Evolutionary conservation across 2,797 vertebrate species (phyloP), one percentile per base, ranked within the genome.

Genomic region (Chromis chromis): DNA sequence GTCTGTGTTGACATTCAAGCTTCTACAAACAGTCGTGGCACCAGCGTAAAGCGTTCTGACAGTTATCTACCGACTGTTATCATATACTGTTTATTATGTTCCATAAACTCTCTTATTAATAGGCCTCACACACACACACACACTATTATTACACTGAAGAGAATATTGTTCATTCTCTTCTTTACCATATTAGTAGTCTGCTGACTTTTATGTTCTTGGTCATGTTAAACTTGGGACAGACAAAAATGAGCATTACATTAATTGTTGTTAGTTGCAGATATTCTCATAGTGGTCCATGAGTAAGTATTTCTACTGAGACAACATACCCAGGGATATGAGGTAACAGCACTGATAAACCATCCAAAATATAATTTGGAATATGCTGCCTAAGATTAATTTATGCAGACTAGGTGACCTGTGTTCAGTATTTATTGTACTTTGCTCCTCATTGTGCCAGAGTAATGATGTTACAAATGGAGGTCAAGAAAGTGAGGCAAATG

Each of bases 401-500:
- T 21, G 3, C 14, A 25, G 21, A 22, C 28, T 1, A 22, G 22
- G 12, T 58, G 1, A 49, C 3, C 22, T 31, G 17, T 63, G 1
- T 44, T 65, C 0, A 25, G 46, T 61, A 24, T 53, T n/a, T 7
- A 39, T 52, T 55, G 27, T 33, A 9, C 14, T 16, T 14, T 3
- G 6, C 4, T 31, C 31, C 2, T 56, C 0, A 11, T 24, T 56
- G 19, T 55, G 36, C 49, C 5, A 19, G 24, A 36, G 19, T 69
- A 14, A 54, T 5, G 16, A 62, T 57, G 65, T 48, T 40, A 40
- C 4, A 57, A 69, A 56, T 59, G 94, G 93, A 95, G 94, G 94
- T 94, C 53, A 86, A 94, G 92, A 95, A 95, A 87, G 94, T 91
- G 86, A 86, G 75, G 86, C 90, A 85, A 89, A 63, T 91, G 67